These are phyloP conservation scores for Acromyrmex charruanus DNA, from an alignment of 1,140 invertebrate genomes.

Conservation along the genomic window DNA sequence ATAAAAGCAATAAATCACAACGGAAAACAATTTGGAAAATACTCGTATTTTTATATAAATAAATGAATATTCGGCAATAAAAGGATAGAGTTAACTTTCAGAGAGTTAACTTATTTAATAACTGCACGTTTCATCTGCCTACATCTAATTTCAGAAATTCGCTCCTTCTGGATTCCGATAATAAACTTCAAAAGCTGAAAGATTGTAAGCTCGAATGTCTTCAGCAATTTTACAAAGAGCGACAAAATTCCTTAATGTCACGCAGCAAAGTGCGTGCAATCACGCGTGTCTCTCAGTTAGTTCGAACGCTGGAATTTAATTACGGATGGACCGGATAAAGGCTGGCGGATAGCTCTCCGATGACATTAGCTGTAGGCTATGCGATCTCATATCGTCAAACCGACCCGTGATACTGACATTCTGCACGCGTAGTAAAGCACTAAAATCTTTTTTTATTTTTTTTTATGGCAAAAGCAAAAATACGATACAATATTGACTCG, in stretches of 20 bases:
- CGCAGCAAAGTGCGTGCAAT: conserved; percentile 51
- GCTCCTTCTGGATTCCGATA: background rate
- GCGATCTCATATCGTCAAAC: conserved; percentile 48
- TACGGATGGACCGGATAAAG: conserved; percentile 50
- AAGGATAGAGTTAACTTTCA: background rate
- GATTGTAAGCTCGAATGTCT: conserved; percentile 21
- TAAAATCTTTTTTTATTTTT: conserved; percentile 31
- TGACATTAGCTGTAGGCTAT: conserved; percentile 47
- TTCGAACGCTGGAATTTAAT: conserved; percentile 69
- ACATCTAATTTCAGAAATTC: background rate
- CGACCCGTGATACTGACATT: conserved; percentile 3
- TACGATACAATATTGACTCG: conserved; percentile 10
- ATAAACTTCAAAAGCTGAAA: background rate
- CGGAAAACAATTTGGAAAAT: background rate
- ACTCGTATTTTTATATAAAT: background rate
- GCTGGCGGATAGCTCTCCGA: conserved; percentile 33
- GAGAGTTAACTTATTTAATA: background rate
- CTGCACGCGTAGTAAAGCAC: background rate
- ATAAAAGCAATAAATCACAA: background rate
- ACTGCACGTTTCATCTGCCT: background rate
- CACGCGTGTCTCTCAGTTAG: conserved; percentile 51
- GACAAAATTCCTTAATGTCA: conserved; percentile 62
- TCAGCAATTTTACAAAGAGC: conserved; percentile 14
- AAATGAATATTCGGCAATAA: background rate
- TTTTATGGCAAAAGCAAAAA: background rate